Base-by-base conservation (phyloP, 1,140 invertebrate genomes). In the Mizuhopecten yessoensis region DNA sequence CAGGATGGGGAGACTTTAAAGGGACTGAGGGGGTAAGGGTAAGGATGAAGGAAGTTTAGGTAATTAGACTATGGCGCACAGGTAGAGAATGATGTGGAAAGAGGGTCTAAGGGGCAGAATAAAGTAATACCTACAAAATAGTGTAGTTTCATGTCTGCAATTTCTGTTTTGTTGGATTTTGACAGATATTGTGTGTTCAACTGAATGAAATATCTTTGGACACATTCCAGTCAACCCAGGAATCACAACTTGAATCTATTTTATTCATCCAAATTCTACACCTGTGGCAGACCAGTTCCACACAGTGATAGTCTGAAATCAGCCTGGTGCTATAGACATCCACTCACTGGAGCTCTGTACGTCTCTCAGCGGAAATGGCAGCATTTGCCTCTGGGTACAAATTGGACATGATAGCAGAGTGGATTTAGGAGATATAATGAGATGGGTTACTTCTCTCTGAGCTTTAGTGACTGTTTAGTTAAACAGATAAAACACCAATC, bases 371-470 rank as follows among this genome's bases (percentile, higher is more conserved):
- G 57, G 57, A 75, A 75, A 75, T 75, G 57, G 57, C 57, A 75
- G 57, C 57, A 75, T 75, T 75, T 75, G 57, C 57, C 57, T 75
- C 57, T n/a, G 57, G 57, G 57, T 75, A 75, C 57, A 75, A 75
- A 75, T 75, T 75, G 57, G 57, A 75, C 57, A 75, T 75, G 57
- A 75, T 75, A 75, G 57, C 57, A 29, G 57, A 75, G 57, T 75
- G 57, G 57, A 75, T 75, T 75, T 75, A 75, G 57, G 57, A 75
- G 57, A 75, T 75, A 75, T 75, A 75, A 75, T 75, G 57, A 75
- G 57, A 75, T 75, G 57, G 57, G 57, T 75, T 75, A 29, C 57
- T 75, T 75, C 57, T 75, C 57, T 75, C 57, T n/a, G 17, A 75
- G 57, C 57, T 75, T 75, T 75, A 75, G 57, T 75, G 57, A 75